Evolutionary conservation across 53 echinoderm and acorn worm species (phyloP).

Genomic region (Luidia sarsii): DNA sequence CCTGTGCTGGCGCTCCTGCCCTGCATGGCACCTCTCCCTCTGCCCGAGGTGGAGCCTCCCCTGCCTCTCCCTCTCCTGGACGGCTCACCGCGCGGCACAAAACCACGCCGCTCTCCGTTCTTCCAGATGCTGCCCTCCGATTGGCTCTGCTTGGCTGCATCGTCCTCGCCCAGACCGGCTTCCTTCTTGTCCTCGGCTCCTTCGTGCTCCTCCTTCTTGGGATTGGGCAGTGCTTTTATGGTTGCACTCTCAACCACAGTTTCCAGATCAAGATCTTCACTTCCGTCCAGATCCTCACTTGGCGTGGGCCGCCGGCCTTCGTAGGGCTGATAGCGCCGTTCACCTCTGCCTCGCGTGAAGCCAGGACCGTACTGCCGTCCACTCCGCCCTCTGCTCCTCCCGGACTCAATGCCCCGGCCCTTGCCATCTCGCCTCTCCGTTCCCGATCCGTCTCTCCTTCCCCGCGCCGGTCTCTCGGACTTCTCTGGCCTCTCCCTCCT

Average conservation of each 20-base stretch:
- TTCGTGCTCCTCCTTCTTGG: constrained; percentile 28
- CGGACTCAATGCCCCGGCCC: constrained; percentile 65
- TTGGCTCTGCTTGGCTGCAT: constrained; percentile 17
- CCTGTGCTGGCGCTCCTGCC: constrained; percentile 34
- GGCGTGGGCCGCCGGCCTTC: constrained; percentile 29
- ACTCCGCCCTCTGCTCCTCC: constrained; percentile 59
- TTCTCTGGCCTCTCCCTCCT: constrained; percentile 57
- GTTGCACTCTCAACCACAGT: constrained; percentile 51
- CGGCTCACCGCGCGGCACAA: constrained; percentile 76
- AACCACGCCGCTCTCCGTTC: constrained; percentile 50
- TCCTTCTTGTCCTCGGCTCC: constrained; percentile 16
- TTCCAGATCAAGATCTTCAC: constrained; percentile 43
- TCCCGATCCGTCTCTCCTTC: constrained; percentile 30
- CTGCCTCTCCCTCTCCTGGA: constrained; percentile 83
- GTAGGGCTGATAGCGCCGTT: constrained; percentile 52
- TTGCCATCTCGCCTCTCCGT: constrained; percentile 56
- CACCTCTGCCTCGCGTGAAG: constrained; percentile 72
- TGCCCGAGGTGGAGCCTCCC: constrained; percentile 51
- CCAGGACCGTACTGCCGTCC: constrained; percentile 53
- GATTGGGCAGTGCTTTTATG: constrained; percentile 1
- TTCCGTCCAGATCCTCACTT: constrained; percentile 64
- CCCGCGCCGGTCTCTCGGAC: constrained; percentile 47
- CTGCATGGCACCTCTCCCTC: constrained; percentile 63
- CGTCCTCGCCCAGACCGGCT: constrained; percentile 29
- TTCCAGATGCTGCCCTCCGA: constrained; percentile 60